Base-by-base conservation (phyloP, 2,113 vertebrate genomes). In the Cheilinus undulatus region DNA sequence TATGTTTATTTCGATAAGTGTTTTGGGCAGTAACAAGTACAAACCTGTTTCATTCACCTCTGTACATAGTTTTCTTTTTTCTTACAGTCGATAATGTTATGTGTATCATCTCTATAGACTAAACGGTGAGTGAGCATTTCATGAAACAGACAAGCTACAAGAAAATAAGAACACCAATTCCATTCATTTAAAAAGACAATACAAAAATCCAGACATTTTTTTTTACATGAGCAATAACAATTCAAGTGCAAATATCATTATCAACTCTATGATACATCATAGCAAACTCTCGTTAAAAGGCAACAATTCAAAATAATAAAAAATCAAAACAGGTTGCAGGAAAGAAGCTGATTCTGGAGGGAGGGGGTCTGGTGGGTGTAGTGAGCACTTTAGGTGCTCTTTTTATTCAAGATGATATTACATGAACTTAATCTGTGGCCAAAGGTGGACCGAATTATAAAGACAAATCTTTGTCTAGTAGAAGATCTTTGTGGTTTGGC, bases 161-260 rank as follows among this genome's bases (percentile, higher is more conserved):
- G 76, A 87, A 91, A 86, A 89, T 85, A 92, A 88, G 80, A 91
- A 94, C 92, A 95, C 92, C 90, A 86, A 93, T 91, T 94, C 89
- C 92, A 93, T 94, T 95, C 93, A 94, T 94, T 94, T 92, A 94
- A 95, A 97, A 98, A 95, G 95, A 96, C 95, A 96, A 94, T 97
- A 97, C 95, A 97, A 97, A 42, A 99, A 97, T 96, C 94, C 96
- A 96, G 95, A 97, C 95, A 94, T 96, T 96, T 96, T 96, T 96
- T 92, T 96, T 93, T 96, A 97, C 96, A 98, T 95, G 94, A 96
- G 96, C 95, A 98, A 95, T 95, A 96, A 97, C 94, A 93, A 89
- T 93, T 93, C 95, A 97, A 98, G 97, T 98, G 97, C 97, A 99
- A 99, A 98, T 98, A 98, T 96, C 92, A 95, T 95, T 94, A 95